Percentiles rank a stretch among this genome's conserved stretches.
Evolutionary conservation across 2,113 vertebrate genomes (phyloP).

Genomic region (Solenodon paradoxus): DNA sequence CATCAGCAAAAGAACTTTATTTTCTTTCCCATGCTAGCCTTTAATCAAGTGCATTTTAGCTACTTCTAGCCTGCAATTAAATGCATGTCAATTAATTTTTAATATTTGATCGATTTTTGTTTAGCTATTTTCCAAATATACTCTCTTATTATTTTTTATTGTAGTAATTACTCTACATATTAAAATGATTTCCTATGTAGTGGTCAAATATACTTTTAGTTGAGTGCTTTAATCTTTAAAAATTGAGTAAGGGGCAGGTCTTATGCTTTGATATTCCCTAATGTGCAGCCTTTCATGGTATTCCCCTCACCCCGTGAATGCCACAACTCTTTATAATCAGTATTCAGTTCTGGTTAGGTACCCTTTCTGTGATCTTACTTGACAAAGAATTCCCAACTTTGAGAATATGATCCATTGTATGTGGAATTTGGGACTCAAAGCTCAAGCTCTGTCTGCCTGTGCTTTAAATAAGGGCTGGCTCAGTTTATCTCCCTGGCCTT

Average conservation of each 20-base stretch:
- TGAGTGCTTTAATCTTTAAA: neutral
- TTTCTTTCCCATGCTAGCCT: neutral
- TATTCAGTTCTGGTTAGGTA: neutral
- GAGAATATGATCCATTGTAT: neutral
- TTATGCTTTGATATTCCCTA: neutral
- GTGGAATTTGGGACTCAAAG: neutral
- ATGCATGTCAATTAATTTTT: too few relatives aligned
- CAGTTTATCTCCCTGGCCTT: accelerated
- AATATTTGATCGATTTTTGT: too few relatives aligned
- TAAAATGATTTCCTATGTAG: too few relatives aligned
- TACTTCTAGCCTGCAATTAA: too few relatives aligned
- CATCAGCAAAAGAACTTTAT: neutral
- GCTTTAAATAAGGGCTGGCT: neutral
- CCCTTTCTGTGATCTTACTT: neutral
- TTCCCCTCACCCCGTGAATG: neutral
- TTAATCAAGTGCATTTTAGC: neutral
- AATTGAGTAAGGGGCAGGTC: neutral
- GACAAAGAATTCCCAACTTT: neutral
- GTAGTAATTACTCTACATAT: too few relatives aligned
- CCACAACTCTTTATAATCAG: neutral
- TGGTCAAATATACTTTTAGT: too few relatives aligned
- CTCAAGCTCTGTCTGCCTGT: neutral
- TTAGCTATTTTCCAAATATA: too few relatives aligned
- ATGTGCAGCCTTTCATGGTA: too few relatives aligned
- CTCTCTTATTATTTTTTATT: too few relatives aligned